A percentile compares a stretch with the other conserved stretches of the same genome.
Conservation (phyloP, 2,113 vertebrate genomes). For the Uria lomvia region DNA sequence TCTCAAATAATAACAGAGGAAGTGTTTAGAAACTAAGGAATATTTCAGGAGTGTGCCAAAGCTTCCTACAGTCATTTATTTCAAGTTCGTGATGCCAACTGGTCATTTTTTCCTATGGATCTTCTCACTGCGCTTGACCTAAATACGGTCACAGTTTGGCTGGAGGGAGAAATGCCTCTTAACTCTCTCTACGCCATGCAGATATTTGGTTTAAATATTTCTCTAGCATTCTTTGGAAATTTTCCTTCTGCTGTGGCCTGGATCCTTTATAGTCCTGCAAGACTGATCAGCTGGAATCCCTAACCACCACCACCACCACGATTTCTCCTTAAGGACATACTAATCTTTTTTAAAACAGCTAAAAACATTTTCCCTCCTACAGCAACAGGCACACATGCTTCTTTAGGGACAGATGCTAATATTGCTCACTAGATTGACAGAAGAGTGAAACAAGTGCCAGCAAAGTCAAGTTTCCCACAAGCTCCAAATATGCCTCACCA, state of each 20-base stretch:
- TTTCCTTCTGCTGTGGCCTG: neutral
- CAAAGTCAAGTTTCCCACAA: conserved; percentile 1
- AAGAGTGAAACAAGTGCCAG: neutral
- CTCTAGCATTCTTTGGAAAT: neutral
- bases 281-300: neutral
- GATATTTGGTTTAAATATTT: neutral
- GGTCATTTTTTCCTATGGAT: neutral
- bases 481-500: neutral
- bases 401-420: neutral
- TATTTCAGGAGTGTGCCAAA: neutral
- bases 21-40: neutral
- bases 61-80: neutral
- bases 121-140: neutral
- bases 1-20: neutral
- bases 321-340: neutral
- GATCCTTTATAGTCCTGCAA: neutral
- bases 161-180: neutral
- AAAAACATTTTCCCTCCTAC: neutral
- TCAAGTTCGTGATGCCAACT: neutral
- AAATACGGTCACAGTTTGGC: neutral
- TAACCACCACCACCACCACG: neutral
- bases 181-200: neutral
- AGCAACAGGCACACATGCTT: neutral
- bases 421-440: neutral
- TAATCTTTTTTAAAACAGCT: neutral